A percentile compares a stretch with the other conserved stretches of the same genome.
phyloP scores from a whole-genome alignment of 1,140 invertebrate species.

The Drosophila simulans region DNA sequence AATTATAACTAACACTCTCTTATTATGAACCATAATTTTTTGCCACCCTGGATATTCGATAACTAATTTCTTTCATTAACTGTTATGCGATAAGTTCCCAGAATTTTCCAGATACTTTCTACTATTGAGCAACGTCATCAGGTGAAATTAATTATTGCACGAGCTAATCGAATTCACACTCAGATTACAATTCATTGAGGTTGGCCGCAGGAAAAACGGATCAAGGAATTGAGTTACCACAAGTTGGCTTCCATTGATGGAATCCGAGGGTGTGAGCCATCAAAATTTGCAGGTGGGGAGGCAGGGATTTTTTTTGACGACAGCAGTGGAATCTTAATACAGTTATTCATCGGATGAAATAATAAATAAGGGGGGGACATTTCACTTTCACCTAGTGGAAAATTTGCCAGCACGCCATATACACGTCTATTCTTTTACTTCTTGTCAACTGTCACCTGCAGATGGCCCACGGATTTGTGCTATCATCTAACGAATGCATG shows the following conservation, averaged over 20 bases:
- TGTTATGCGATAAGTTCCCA: not conserved
- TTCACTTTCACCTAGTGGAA: constrained; percentile 28
- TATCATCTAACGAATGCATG: constrained; percentile 27
- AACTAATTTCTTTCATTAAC: constrained; percentile 26
- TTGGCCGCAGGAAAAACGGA: constrained; percentile 9
- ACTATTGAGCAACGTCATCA: not conserved
- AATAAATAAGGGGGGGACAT: constrained; percentile 29
- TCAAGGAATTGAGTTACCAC: constrained; percentile 30
- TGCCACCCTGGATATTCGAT: constrained; percentile 1
- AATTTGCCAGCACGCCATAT: constrained; percentile 38
- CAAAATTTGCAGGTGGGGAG: not conserved
- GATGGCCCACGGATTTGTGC: constrained; percentile 20
- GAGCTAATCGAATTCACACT: constrained; percentile 28
- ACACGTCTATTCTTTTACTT: constrained; percentile 17
- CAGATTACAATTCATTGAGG: constrained; percentile 20
- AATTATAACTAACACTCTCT: not conserved
- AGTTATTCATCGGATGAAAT: constrained; percentile 32
- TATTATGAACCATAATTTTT: not conserved
- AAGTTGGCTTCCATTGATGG: constrained; percentile 6
- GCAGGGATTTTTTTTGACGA: constrained; percentile 22
- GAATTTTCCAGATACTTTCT: not conserved
- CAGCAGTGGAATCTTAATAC: constrained; percentile 3
- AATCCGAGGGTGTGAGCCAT: constrained; percentile 28
- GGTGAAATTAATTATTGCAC: constrained; percentile 22
- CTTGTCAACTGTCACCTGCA: constrained; percentile 65